Evolutionary conservation across 1,140 invertebrate species (phyloP), one percentile per base, ranked within the genome.

Genomic region (Ylistrum balloti): DNA sequence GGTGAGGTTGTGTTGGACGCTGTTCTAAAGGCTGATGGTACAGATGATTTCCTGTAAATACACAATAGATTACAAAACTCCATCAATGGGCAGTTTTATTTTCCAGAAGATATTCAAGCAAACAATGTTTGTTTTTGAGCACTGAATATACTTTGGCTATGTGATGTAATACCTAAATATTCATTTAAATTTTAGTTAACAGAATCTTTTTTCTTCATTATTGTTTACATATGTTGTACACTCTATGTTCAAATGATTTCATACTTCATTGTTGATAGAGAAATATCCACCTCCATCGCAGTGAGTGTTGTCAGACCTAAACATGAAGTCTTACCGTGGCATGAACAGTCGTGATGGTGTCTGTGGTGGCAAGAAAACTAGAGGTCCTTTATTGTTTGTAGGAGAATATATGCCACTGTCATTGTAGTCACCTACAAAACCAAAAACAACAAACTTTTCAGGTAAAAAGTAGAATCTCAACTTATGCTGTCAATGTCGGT

Each of bases 1-100:
- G 95, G 95, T n/a, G 95, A 96, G 3, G 95, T 96, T 33, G 95
- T 96, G 85, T 94, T 95, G 28, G 95, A 95, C 85, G 93, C 28
- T 48, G 92, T 94, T 33, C 93, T 92, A 88, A 95, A 95, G 86
- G 91, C 93, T 85, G 93, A 92, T 22, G 95, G 93, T 32, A 94
- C 90, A 20, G 92, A 92, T 9, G 94, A 92, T 85, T 94, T 95
- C 17, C 94, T 92, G 88, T 38, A 88, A 88, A 88, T 20, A 33
- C 1, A 86, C 1, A 45, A 45, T 9, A 13, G 17, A 45, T 7
- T 38, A 13, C 13, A 5, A 38, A 13, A 7, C 5, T 38, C 35
- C 5, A 7, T 38, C 35, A 38, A 38, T 7, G n/a, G 13, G 5
- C 35, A 13, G 35, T 38, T 38, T 38, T 38, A 7, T 38, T 13